Conservation (phyloP, 2,113 vertebrate species). For the Drymodes brunneopygia region DNA sequence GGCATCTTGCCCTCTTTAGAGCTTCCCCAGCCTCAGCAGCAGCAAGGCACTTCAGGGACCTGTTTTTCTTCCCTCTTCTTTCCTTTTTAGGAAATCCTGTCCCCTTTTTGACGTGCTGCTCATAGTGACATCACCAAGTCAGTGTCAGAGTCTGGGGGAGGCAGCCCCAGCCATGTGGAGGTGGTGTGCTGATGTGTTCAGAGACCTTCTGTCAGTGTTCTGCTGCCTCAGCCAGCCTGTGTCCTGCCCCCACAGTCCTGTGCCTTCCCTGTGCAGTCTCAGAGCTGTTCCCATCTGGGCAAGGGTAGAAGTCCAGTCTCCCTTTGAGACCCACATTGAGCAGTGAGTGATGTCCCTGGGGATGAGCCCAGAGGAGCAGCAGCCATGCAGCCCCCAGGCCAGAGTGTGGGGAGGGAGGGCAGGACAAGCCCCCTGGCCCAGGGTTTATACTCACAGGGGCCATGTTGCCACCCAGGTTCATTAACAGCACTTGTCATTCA, state of each 20-base stretch:
- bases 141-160: not conserved
- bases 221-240: not conserved
- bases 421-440: accelerated
- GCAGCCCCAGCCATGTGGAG: not conserved
- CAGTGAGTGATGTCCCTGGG: not conserved
- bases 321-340: accelerated
- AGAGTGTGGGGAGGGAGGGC: accelerated
- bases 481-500: not conserved
- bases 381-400: not conserved
- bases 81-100: not conserved
- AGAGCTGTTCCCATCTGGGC: not conserved
- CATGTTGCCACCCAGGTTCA: not conserved
- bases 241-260: not conserved
- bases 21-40: not conserved
- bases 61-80: not conserved
- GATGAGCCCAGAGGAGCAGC: not conserved
- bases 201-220: not conserved
- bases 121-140: not conserved
- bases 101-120: not conserved
- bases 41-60: not conserved
- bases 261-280: not conserved
- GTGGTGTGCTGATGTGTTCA: not conserved
- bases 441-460: accelerated
- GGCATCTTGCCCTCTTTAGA: not conserved
- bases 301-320: accelerated